Conservation (phyloP, 1,140 invertebrate genomes). For the Myzus persicae region DNA sequence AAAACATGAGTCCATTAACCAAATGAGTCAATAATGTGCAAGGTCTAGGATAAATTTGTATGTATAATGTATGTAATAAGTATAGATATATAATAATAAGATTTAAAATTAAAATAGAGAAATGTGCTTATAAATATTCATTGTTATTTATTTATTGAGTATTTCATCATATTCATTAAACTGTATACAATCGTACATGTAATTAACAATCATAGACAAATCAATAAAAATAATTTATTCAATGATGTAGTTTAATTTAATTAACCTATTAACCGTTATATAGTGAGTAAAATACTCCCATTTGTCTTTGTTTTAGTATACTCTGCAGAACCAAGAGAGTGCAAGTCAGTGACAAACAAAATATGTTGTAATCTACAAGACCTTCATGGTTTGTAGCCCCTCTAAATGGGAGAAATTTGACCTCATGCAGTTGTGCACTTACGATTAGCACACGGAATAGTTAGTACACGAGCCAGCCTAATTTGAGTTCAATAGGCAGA, state of each 20-base stretch:
- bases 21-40: not conserved
- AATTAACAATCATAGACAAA: no score
- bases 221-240: not conserved
- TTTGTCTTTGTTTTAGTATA: not conserved
- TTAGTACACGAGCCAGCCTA: not conserved
- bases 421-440: not conserved
- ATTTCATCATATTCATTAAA: not conserved
- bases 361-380: no score
- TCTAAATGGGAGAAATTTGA: no score
- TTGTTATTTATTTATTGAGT: not conserved
- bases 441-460: not conserved
- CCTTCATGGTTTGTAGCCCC: no score
- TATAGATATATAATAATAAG: no score
- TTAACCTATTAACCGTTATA: not conserved
- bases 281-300: not conserved
- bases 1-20: not conserved
- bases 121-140: not conserved
- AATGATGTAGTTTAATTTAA: not conserved
- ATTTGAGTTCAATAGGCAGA: not conserved
- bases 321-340: no score
- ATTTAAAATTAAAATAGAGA: not conserved
- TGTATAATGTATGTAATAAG: not conserved
- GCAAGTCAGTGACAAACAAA: no score
- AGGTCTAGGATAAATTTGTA: not conserved
- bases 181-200: not conserved